phyloP scores from a whole-genome alignment of 2,888 invertebrate species.

The Lasioglossum leucozonium region DNA sequence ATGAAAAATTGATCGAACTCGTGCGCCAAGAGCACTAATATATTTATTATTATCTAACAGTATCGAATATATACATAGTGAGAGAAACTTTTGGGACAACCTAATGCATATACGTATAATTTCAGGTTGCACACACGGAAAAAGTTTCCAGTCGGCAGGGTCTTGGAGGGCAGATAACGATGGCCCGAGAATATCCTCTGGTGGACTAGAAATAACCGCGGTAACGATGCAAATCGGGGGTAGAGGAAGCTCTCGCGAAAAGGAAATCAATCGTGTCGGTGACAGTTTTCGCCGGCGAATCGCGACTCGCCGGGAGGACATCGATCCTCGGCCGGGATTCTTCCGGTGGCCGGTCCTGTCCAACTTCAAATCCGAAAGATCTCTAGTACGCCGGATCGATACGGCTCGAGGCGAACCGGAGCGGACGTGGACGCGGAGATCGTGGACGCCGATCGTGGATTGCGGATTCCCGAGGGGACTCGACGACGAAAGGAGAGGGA shows the following conservation, averaged over 20 bases:
- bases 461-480: slow-evolving; percentile 60
- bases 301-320: background rate
- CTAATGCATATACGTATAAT: no score
- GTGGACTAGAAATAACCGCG: background rate
- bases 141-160: no score
- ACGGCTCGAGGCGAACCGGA: slow-evolving; percentile 21
- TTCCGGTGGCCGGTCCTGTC: background rate
- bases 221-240: slow-evolving; percentile 4
- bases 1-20: no score
- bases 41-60: no score
- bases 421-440: slow-evolving; percentile 66
- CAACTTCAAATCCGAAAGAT: slow-evolving; percentile 65
- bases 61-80: no score
- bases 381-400: slow-evolving; percentile 46
- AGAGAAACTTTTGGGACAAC: no score
- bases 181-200: background rate
- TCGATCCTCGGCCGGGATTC: background rate
- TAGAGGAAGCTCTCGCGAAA: background rate
- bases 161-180: background rate
- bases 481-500: background rate
- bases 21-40: no score
- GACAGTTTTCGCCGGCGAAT: background rate
- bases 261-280: background rate
- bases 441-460: slow-evolving; percentile 64
- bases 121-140: background rate